These are phyloP conservation scores for Rhinolophus sinicus DNA, from an alignment of 2,113 vertebrate genomes.

Conservation along the genomic window DNA sequence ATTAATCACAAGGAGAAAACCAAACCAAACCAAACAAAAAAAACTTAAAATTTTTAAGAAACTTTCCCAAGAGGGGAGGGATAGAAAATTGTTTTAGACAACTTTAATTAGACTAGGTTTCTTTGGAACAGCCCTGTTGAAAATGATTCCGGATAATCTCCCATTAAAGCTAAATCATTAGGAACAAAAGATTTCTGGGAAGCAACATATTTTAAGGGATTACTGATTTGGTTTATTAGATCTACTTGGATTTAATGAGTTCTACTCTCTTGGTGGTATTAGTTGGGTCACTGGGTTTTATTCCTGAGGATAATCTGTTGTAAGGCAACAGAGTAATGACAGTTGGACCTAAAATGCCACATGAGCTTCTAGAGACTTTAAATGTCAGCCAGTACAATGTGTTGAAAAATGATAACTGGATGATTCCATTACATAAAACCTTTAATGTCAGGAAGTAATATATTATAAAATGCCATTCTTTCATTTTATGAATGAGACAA, in stretches of 20 bases:
- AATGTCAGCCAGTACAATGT: constrained; percentile 52
- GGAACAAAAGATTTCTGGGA: background rate
- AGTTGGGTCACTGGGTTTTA: constrained; percentile 42
- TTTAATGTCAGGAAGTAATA: constrained; percentile 46
- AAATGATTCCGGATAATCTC: constrained; percentile 30
- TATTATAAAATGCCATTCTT: constrained; percentile 18
- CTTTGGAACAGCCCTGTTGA: background rate
- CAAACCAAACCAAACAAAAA: background rate
- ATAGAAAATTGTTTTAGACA: background rate
- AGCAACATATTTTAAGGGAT: constrained; percentile 55
- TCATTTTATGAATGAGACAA: background rate
- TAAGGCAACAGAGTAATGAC: background rate
- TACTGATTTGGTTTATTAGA: constrained; percentile 51
- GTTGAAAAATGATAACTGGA: background rate
- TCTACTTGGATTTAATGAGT: constrained; percentile 32
- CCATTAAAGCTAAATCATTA: constrained; percentile 35
- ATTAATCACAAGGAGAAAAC: background rate
- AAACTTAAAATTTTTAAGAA: background rate
- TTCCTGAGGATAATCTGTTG: constrained; percentile 36
- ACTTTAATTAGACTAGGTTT: constrained; percentile 22
- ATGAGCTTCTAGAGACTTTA: background rate
- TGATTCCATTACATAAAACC: constrained; percentile 24
- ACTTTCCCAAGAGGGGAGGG: background rate
- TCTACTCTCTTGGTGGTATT: background rate
- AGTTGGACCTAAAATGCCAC: background rate